A percentile compares a stretch with the other conserved stretches of the same genome.
These are phyloP conservation scores for Phycodurus eques DNA, from an alignment of 2,113 vertebrate species.

Conservation along the genomic window DNA sequence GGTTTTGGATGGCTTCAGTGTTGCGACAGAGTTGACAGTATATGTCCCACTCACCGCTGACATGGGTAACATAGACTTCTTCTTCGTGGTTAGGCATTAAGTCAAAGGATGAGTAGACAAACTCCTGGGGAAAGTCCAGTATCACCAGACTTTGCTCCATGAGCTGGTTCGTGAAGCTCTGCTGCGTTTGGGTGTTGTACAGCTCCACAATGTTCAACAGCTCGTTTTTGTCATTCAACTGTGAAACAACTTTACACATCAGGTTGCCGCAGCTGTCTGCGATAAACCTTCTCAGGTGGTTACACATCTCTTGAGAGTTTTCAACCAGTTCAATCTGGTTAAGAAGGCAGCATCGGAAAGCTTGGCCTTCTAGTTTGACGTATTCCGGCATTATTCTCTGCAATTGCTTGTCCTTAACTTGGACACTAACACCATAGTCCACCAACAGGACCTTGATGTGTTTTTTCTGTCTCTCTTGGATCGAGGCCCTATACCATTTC, in stretches of 20 bases:
- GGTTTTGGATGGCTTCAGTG: conserved; percentile 61
- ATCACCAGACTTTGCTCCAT: conserved; percentile 51
- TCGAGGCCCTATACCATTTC: conserved; percentile 80
- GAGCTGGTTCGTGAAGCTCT: conserved; percentile 65
- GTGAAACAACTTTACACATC: conserved; percentile 74
- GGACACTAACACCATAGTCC: conserved; percentile 78
- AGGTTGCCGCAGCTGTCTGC: conserved; percentile 42
- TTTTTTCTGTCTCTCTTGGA: conserved; percentile 52
- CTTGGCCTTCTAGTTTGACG: conserved; percentile 76
- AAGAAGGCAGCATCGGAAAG: conserved; percentile 81
- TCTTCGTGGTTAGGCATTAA: conserved; percentile 77
- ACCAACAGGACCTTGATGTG: conserved; percentile 74
- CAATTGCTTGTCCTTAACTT: conserved; percentile 70
- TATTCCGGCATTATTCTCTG: conserved; percentile 75
- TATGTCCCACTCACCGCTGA: conserved; percentile 79
- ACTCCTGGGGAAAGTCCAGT: conserved; percentile 73
- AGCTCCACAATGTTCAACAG: conserved; percentile 81
- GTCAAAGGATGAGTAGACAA: conserved; percentile 81
- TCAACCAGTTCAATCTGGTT: conserved; percentile 60
- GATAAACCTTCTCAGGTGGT: conserved; percentile 70
- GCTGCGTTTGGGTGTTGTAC: conserved; percentile 53
- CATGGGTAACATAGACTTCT: conserved; percentile 77
- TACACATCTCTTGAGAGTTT: conserved; percentile 33
- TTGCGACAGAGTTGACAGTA: conserved; percentile 88
- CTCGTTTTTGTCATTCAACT: conserved; percentile 58